Conservation (phyloP, 2,797 vertebrate genomes). For the Hafferia zeledoni region DNA sequence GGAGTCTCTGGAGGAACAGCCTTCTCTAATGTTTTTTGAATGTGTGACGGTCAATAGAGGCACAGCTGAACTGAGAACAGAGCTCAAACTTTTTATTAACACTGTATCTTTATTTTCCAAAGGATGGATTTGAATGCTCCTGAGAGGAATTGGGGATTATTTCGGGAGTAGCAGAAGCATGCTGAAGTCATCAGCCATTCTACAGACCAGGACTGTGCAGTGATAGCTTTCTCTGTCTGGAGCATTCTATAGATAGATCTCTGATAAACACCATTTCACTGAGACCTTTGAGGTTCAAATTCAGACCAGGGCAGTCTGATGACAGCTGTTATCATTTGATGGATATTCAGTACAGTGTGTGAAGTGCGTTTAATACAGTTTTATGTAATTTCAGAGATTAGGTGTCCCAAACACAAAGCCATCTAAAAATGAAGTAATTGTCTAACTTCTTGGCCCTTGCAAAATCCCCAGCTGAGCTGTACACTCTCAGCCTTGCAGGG, state of each 20-base stretch:
- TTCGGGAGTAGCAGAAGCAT: conserved; percentile 48
- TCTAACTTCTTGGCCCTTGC: background rate
- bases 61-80: background rate
- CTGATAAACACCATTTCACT: background rate
- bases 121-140: background rate
- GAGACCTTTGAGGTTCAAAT: conserved; percentile 21
- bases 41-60: conserved; percentile 36
- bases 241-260: conserved; percentile 7
- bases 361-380: conserved; percentile 26
- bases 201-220: background rate
- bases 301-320: conserved; percentile 14
- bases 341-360: conserved; percentile 18
- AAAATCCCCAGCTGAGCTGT: conserved; percentile 8
- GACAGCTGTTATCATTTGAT: conserved; percentile 41
- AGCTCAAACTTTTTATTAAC: conserved; percentile 1
- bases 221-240: conserved; percentile 4
- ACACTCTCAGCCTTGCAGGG: background rate
- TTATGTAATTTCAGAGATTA: conserved; percentile 18
- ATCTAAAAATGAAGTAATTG: background rate
- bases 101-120: conserved; percentile 46
- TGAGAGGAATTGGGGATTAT: conserved; percentile 17
- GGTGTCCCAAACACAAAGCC: conserved; percentile 12
- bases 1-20: conserved; percentile 31
- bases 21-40: conserved; percentile 43
- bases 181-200: conserved; percentile 52